Base-by-base conservation (phyloP, 2,888 invertebrate genomes). In the Amphipyra tragopoginis region DNA sequence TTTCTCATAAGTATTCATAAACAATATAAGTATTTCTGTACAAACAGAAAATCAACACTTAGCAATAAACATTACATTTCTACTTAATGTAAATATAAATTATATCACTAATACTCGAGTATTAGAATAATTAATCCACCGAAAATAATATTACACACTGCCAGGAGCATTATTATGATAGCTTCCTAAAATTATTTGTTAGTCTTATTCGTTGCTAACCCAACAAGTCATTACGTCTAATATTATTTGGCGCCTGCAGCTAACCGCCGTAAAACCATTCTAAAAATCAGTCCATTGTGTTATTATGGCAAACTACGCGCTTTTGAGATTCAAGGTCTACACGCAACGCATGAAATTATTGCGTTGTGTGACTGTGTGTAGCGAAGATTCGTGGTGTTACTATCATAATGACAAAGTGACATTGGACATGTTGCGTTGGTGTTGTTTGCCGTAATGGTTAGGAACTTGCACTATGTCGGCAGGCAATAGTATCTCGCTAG, bases 71-170 rank as follows among this genome's bases (percentile, higher is more conserved):
- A 91, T 93, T 92, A 93, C 87, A 88, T 88, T 86, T 82, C 94
- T 94, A 94, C 93, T 94, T 94, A 94, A 85, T 86, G 84, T 92
- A 90, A 90, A 91, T 88, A 92, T 91, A 91, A 90, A 91, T 92
- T 90, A 91, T 89, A 90, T 88, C 76, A 86, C 94, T 94, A 94
- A 94, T 94, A 94, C 94, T 94, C 94, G 94, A 94, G 94, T 93
- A 94, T 94, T 94, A 93, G 93, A 94, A 88, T 86, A 84, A 90
- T 88, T 91, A 91, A 93, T 91, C 83, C 93, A 93, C 90, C 91
- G 90, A 93, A 93, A 92, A 91, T 90, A 90, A 88, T 90, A 90
- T 89, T 87, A 90, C 91, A 93, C 92, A 90, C 91, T 88, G 89
- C 89, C 85, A 84, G 88, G 90, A 90, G 89, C 84, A 86, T 90